Evolutionary conservation across 2,888 invertebrate genomes (phyloP).

Genomic region (Galerucella calmariensis): DNA sequence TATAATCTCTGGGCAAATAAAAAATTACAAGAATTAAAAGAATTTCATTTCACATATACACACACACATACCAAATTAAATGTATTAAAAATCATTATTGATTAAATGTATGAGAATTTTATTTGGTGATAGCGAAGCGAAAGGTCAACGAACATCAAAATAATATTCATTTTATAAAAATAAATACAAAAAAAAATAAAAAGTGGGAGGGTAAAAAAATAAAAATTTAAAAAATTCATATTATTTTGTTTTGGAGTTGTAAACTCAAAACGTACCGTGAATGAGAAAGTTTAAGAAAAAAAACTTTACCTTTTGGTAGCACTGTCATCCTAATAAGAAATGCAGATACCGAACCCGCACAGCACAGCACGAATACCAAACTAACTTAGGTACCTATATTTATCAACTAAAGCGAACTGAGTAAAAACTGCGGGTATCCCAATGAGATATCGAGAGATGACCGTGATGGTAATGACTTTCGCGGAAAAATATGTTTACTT

Average conservation of each 20-base stretch:
- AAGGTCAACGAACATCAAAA: background rate
- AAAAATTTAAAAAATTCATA: no score
- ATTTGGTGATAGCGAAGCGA: background rate
- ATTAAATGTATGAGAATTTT: background rate
- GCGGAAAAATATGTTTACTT: slow-evolving; percentile 19
- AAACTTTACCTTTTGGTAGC: background rate
- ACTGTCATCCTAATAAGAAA: background rate
- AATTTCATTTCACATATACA: no score
- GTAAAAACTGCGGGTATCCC: slow-evolving; percentile 19
- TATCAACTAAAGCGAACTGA: slow-evolving; percentile 16
- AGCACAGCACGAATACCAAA: background rate
- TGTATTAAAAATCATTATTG: background rate
- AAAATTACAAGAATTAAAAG: no score
- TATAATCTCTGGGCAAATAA: no score
- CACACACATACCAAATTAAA: no score
- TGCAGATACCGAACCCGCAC: background rate
- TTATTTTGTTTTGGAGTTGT: no score
- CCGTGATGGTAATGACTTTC: slow-evolving; percentile 6
- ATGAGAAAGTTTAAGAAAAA: background rate
- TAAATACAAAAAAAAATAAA: no score
- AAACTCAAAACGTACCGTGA: background rate
- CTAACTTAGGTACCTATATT: slow-evolving; percentile 5
- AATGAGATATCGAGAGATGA: slow-evolving; percentile 9
- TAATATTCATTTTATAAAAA: background rate
- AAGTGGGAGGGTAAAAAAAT: no score